Evolutionary conservation across 2,113 vertebrate genomes (phyloP).

Genomic region (Chauna torquata): DNA sequence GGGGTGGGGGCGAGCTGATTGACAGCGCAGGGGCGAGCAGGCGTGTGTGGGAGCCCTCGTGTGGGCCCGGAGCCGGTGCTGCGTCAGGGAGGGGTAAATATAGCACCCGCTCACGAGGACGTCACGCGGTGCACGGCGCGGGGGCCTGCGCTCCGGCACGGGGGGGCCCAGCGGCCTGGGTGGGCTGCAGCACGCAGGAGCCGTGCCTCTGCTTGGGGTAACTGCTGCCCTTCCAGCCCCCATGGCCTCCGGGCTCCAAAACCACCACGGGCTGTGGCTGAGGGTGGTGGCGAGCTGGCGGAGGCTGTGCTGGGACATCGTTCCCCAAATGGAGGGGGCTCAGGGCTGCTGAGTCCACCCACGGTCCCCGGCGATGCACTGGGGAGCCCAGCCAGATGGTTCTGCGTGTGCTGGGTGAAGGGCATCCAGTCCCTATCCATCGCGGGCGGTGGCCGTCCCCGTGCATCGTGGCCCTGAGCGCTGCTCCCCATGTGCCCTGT

Average conservation of each 20-base stretch:
- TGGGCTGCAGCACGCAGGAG: rapidly evolving
- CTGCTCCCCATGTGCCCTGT: not conserved
- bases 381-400: not conserved
- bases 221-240: rapidly evolving
- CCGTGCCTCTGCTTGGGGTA: not conserved
- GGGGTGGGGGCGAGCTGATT: conserved; percentile 7
- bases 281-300: rapidly evolving
- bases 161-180: rapidly evolving
- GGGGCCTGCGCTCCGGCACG: rapidly evolving
- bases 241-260: rapidly evolving
- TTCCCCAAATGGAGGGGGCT: not conserved
- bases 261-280: rapidly evolving
- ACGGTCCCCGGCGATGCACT: too few relatives aligned
- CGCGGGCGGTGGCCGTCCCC: not conserved
- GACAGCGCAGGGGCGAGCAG: not conserved
- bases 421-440: rapidly evolving
- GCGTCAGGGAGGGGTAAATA: conserved; percentile 49
- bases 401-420: rapidly evolving
- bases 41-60: conserved; percentile 17
- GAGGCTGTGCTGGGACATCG: rapidly evolving
- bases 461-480: rapidly evolving
- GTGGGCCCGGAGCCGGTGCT: conserved; percentile 6
- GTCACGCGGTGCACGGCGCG: not conserved
- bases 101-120: conserved; percentile 6
- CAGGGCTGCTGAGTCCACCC: not conserved